Evolutionary conservation across 2,888 invertebrate genomes (phyloP).

Genomic region (Endomychus coccineus): DNA sequence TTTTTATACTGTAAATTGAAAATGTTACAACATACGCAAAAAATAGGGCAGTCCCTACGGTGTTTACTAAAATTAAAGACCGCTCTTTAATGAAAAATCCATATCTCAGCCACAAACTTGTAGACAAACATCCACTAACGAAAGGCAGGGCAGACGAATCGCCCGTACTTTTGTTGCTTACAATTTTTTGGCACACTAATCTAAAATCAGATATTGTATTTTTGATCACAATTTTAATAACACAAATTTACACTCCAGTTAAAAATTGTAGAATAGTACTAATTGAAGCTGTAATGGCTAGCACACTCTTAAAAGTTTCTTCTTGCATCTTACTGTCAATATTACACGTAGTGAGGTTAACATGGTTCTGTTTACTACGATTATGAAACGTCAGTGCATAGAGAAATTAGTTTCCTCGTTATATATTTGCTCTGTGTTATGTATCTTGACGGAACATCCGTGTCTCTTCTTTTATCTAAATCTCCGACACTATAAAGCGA

Average conservation of each 20-base stretch:
- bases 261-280: conserved; percentile 78
- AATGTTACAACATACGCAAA: conserved; percentile 62
- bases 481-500: no score
- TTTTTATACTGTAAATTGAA: conserved; percentile 66
- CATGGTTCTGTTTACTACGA: no score
- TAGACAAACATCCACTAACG: conserved; percentile 68
- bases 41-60: conserved; percentile 65
- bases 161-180: conserved; percentile 65
- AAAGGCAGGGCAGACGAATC: conserved; percentile 73
- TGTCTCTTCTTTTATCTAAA: no score
- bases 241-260: conserved; percentile 69
- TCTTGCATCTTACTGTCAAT: conserved; percentile 14
- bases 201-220: conserved; percentile 46
- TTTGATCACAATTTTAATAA: conserved; percentile 6
- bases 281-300: conserved; percentile 58
- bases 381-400: no score
- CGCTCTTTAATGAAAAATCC: conserved; percentile 65
- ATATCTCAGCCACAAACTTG: conserved; percentile 74
- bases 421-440: no score
- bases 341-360: no score
- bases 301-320: conserved; percentile 41
- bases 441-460: no score
- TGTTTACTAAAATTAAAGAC: conserved; percentile 68
- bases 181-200: conserved; percentile 68
- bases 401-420: no score